Conservation (phyloP, 2,113 vertebrate genomes). For the Mesembrinibis cayennensis region DNA sequence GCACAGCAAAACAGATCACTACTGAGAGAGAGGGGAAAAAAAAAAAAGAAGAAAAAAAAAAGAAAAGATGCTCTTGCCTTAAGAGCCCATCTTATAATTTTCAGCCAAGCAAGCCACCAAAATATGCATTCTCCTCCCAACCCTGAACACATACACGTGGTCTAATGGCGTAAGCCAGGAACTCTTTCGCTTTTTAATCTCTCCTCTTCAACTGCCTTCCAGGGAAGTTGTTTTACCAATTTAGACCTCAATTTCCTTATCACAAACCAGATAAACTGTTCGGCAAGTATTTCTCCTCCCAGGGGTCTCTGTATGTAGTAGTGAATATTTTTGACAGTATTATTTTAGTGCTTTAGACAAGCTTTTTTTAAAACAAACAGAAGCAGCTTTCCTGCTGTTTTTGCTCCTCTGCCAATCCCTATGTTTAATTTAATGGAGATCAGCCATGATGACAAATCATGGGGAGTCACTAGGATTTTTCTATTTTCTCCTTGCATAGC, state of each 20-base stretch:
- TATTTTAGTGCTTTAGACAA: constrained; percentile 35
- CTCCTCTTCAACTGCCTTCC: neutral
- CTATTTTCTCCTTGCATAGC: constrained; percentile 16
- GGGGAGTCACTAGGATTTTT: constrained; percentile 35
- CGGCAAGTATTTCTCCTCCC: neutral
- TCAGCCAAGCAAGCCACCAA: neutral
- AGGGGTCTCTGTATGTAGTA: neutral
- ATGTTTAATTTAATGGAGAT: constrained; percentile 53
- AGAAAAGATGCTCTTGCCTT: neutral
- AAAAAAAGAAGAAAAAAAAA: neutral
- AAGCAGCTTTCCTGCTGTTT: constrained; percentile 50
- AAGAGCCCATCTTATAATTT: neutral
- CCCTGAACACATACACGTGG: neutral
- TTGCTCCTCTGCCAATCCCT: constrained; percentile 37
- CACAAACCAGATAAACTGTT: constrained; percentile 1
- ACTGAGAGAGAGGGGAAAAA: no score
- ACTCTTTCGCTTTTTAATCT: neutral
- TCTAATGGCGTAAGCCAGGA: neutral
- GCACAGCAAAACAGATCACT: neutral
- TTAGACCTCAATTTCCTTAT: neutral
- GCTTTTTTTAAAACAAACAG: constrained; percentile 43
- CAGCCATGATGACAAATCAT: constrained; percentile 28
- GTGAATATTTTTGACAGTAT: constrained; percentile 3
- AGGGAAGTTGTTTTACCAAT: neutral
- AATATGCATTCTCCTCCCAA: neutral